Evolutionary conservation across 2,888 invertebrate genomes (phyloP).

Genomic region (Lasius platythorax): DNA sequence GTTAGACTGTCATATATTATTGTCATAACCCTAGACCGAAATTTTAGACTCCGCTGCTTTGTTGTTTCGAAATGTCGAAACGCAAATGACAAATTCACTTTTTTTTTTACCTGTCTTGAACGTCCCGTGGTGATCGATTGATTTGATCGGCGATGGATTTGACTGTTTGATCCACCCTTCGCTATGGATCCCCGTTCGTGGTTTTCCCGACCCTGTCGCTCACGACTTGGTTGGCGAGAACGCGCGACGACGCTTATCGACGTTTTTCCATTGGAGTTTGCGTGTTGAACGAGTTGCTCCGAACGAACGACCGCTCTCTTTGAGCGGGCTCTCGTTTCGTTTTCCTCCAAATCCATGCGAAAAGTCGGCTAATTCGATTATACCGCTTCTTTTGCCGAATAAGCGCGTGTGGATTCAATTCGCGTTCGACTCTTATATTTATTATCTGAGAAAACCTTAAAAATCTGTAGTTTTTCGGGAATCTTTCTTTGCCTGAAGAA

Average conservation of each 20-base stretch:
- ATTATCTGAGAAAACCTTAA: background rate
- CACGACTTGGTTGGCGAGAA: constrained; percentile 41
- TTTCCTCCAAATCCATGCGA: constrained; percentile 58
- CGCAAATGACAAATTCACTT: background rate
- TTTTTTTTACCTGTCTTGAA: constrained; percentile 60
- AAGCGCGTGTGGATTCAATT: constrained; percentile 33
- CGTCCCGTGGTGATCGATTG: background rate
- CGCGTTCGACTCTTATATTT: background rate
- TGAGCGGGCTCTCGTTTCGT: constrained; percentile 66
- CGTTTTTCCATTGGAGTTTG: constrained; percentile 81
- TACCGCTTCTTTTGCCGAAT: constrained; percentile 47
- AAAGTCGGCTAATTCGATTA: constrained; percentile 54
- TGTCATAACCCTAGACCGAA: constrained; percentile 48
- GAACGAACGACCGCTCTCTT: constrained; percentile 48
- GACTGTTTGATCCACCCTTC: constrained; percentile 33
- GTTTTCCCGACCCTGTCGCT: constrained; percentile 22
- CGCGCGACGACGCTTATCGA: constrained; percentile 81
- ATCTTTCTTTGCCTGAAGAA: background rate
- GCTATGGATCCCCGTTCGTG: constrained; percentile 15
- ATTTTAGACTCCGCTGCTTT: background rate
- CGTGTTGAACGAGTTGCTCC: constrained; percentile 81
- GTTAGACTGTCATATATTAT: constrained; percentile 43
- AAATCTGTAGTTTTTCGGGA: background rate
- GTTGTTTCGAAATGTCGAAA: background rate
- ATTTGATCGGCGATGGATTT: constrained; percentile 11